Evolutionary conservation across 2,113 vertebrate species (phyloP).

Genomic region (Eurypyga helias): DNA sequence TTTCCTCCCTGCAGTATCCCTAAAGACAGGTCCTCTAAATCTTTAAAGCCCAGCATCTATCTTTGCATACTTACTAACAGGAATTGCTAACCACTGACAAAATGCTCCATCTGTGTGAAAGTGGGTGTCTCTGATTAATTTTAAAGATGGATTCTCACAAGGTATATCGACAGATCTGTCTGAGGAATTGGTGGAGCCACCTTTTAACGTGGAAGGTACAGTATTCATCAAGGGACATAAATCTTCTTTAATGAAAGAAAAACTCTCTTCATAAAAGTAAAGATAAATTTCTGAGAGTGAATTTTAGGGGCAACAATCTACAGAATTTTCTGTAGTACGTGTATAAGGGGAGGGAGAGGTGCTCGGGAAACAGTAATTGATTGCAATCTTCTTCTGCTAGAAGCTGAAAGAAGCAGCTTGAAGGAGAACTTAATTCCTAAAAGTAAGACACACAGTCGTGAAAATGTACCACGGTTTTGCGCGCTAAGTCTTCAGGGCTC

Average conservation of each 20-base stretch:
- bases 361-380: background rate
- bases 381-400: background rate
- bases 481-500: background rate
- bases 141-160: conserved; percentile 83
- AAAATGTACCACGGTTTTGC: background rate
- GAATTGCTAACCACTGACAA: conserved; percentile 79
- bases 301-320: background rate
- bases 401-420: background rate
- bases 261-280: background rate
- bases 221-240: conserved; percentile 59
- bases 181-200: conserved; percentile 78
- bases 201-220: conserved; percentile 78
- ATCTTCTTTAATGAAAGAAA: conserved; percentile 51
- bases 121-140: conserved; percentile 82
- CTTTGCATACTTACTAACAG: conserved; percentile 80
- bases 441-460: background rate
- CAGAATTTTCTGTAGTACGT: background rate
- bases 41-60: conserved; percentile 66
- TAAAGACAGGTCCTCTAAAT: conserved; percentile 17
- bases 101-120: conserved; percentile 77
- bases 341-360: background rate
- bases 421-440: conserved; percentile 9
- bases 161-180: conserved; percentile 79
- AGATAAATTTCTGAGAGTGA: background rate
- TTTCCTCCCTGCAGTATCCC: conserved; percentile 36